These are phyloP conservation scores for Ostrea denselamellosa DNA, from an alignment of 1,140 invertebrate species.

Conservation along the genomic window DNA sequence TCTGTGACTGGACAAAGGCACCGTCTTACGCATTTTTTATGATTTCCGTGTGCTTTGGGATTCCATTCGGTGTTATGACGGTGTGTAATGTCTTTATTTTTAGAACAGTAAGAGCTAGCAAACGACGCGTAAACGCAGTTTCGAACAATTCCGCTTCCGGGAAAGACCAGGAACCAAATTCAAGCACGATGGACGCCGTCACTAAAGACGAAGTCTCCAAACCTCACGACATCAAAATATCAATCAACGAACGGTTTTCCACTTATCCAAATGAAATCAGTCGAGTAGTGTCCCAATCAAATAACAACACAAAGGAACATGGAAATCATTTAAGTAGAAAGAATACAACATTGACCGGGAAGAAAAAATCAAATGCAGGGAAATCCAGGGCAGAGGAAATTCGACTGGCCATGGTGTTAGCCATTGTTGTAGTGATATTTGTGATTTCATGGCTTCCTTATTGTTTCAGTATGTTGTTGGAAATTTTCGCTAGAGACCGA, in stretches of 20 bases:
- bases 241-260: not conserved
- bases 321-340: not conserved
- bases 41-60: slow-evolving; percentile 67
- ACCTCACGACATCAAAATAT: not conserved
- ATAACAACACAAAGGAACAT: not conserved
- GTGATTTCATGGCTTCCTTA: slow-evolving; percentile 71
- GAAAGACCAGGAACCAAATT: not conserved
- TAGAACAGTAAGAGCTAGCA: slow-evolving; percentile 55
- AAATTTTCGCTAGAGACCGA: slow-evolving; percentile 54
- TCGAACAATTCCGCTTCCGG: not conserved
- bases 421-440: slow-evolving; percentile 66
- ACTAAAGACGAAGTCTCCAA: slow-evolving; percentile 22
- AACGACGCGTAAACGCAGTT: slow-evolving; percentile 28
- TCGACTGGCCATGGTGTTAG: slow-evolving; percentile 59
- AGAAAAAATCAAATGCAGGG: slow-evolving; percentile 4
- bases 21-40: slow-evolving; percentile 69
- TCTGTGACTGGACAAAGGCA: slow-evolving; percentile 66
- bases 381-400: slow-evolving; percentile 64
- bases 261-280: not conserved
- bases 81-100: slow-evolving; percentile 62
- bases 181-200: not conserved
- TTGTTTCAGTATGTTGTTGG: slow-evolving; percentile 70
- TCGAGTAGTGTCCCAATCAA: not conserved
- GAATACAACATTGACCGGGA: slow-evolving; percentile 2
- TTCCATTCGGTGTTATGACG: slow-evolving; percentile 68